Conservation (phyloP, 2,888 invertebrate species). For the Caradrina clavipalpis region DNA sequence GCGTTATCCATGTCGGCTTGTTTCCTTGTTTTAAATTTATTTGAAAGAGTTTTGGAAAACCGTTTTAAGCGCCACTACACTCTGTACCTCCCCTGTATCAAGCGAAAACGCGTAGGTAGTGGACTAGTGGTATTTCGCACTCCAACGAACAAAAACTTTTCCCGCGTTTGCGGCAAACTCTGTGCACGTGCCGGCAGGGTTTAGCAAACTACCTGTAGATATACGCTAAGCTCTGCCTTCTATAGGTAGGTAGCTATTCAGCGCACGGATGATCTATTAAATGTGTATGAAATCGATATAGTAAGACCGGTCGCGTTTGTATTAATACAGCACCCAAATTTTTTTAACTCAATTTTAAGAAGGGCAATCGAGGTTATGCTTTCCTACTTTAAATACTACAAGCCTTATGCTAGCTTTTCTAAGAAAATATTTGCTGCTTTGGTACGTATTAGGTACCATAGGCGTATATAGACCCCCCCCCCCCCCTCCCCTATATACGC, state of each 20-base stretch:
- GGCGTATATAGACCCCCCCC: too few relatives aligned
- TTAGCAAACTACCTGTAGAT: constrained; percentile 1
- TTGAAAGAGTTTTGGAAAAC: constrained; percentile 5
- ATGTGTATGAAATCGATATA: neutral
- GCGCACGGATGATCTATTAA: neutral
- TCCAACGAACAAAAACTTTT: constrained; percentile 8
- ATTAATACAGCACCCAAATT: neutral
- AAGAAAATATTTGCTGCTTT: constrained; percentile 25
- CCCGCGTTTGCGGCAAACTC: neutral
- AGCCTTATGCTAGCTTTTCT: constrained; percentile 2
- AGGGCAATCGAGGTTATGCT: constrained; percentile 4
- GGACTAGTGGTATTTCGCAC: neutral
- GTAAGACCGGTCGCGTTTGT: neutral
- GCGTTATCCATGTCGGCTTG: constrained; percentile 7
- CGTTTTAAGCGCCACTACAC: neutral
- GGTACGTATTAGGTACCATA: too few relatives aligned
- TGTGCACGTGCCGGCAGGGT: neutral
- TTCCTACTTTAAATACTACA: constrained; percentile 9
- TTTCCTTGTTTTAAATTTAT: constrained; percentile 23
- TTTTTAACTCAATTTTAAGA: neutral
- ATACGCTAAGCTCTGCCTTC: neutral
- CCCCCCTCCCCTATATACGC: too few relatives aligned
- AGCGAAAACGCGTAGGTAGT: neutral
- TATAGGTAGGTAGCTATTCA: neutral
- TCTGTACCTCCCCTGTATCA: neutral